Conservation (phyloP, 92 coral and sea anemone species). For the Hydrozoanthus gracilis region DNA sequence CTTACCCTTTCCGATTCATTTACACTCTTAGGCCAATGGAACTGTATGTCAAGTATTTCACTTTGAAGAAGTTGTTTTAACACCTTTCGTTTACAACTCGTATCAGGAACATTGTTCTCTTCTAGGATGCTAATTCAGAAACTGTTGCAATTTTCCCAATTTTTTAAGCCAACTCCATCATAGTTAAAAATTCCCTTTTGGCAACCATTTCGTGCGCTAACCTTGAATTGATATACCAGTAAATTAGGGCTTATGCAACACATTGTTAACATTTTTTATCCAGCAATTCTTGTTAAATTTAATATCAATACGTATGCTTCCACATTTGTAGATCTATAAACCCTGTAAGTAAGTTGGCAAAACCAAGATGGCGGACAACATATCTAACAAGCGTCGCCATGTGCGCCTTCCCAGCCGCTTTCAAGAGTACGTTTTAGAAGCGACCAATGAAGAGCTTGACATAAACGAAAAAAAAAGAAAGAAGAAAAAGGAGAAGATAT, state of each 20-base stretch:
- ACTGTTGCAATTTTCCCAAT: conserved; percentile 58
- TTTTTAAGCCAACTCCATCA: conserved; percentile 54
- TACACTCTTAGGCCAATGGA: conserved; percentile 70
- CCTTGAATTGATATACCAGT: conserved; percentile 22
- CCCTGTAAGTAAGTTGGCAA: no score
- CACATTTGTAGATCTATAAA: no score
- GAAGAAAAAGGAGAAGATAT: no score
- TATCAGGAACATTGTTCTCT: conserved; percentile 65
- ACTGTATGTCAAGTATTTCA: conserved; percentile 73
- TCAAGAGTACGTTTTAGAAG: no score
- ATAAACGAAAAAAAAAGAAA: no score
- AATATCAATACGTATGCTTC: no score
- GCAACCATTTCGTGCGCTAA: conserved; percentile 62
- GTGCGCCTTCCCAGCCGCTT: no score
- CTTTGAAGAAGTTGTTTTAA: conserved; percentile 66
- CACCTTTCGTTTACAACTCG: conserved; percentile 48
- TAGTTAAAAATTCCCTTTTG: conserved; percentile 65
- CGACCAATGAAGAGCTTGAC: no score
- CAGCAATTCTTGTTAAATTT: conserved; percentile 71
- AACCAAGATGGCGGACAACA: no score
- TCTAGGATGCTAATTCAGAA: conserved; percentile 60
- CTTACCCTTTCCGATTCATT: conserved; percentile 78
- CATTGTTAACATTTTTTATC: conserved; percentile 64
- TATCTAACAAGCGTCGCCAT: no score
- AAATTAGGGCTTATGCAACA: conserved; percentile 58